A percentile compares a stretch with the other conserved stretches of the same genome.
Evolutionary conservation across 23 tunicate genomes (phyloP).

Genomic region (Phallusia fumigata): DNA sequence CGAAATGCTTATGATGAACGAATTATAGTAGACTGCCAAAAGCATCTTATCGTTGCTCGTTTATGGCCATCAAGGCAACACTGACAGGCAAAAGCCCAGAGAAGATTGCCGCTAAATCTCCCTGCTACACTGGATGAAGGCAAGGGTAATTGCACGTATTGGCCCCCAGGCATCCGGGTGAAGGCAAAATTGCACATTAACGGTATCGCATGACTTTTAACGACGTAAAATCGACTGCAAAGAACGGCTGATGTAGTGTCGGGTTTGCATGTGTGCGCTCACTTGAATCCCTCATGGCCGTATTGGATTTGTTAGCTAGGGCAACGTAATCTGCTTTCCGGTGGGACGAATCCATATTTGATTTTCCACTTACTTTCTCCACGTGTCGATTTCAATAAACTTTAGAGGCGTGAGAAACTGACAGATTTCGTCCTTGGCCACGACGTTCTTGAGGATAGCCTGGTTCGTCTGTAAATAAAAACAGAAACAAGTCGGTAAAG

Average conservation of each 20-base stretch:
- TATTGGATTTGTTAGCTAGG: too few species aligned
- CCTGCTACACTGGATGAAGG: neutral
- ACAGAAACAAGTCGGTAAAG: too few species aligned
- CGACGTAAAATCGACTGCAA: neutral
- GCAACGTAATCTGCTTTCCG: too few species aligned
- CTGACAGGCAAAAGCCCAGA: too few species aligned
- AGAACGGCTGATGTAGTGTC: too few species aligned
- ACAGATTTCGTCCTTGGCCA: conserved; percentile 87
- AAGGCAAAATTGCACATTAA: neutral
- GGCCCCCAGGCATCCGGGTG: neutral
- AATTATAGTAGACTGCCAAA: too few species aligned
- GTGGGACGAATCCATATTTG: too few species aligned
- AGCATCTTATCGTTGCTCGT: too few species aligned
- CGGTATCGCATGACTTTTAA: neutral
- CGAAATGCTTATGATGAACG: too few species aligned
- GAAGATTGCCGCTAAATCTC: neutral
- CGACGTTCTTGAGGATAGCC: conserved; percentile 73
- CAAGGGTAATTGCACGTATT: neutral
- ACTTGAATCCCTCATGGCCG: too few species aligned
- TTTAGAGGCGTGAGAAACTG: conserved; percentile 65
- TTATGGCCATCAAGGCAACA: too few species aligned
- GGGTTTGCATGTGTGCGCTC: too few species aligned
- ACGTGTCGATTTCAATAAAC: conserved; percentile 81
- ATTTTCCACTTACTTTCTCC: conserved; percentile 57
- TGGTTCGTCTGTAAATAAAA: conserved; percentile 55